Conservation (phyloP, 2,797 vertebrate genomes). For the Threskiornis aethiopicus region DNA sequence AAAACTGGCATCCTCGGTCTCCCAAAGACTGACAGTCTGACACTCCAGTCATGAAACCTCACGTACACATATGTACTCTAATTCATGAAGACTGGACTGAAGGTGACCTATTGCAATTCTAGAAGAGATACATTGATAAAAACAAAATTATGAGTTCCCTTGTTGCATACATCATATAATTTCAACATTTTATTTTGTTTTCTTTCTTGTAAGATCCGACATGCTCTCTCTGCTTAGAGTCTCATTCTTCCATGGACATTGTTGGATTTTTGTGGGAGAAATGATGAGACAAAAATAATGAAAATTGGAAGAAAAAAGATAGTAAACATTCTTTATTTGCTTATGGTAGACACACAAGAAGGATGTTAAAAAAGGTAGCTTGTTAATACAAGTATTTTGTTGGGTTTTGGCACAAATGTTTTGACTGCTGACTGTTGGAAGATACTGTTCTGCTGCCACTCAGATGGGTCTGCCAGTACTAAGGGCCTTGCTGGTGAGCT, state of each 20-base stretch:
- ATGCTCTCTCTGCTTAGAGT: not conserved
- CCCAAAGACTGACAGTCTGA: not conserved
- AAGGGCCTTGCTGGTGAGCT: not conserved
- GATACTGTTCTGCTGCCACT: conserved; percentile 9
- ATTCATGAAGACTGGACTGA: not conserved
- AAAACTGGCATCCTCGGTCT: not conserved
- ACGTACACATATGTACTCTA: fast-evolving
- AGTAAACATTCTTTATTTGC: not conserved
- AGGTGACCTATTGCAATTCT: not conserved
- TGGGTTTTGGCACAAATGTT: not conserved
- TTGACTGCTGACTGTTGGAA: not conserved
- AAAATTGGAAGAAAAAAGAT: not conserved
- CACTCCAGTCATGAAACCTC: not conserved
- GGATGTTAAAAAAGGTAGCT: not conserved
- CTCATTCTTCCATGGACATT: not conserved
- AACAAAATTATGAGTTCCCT: not conserved
- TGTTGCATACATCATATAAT: not conserved
- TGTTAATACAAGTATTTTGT: not conserved
- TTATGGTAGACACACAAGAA: not conserved
- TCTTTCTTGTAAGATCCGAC: not conserved
- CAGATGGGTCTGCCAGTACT: not conserved
- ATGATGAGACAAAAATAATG: not conserved
- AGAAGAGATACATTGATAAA: not conserved
- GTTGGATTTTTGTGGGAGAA: not conserved
- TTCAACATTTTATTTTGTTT: not conserved